Base-by-base conservation (phyloP, 1,140 invertebrate genomes). In the Carcinoscorpius rotundicauda region DNA sequence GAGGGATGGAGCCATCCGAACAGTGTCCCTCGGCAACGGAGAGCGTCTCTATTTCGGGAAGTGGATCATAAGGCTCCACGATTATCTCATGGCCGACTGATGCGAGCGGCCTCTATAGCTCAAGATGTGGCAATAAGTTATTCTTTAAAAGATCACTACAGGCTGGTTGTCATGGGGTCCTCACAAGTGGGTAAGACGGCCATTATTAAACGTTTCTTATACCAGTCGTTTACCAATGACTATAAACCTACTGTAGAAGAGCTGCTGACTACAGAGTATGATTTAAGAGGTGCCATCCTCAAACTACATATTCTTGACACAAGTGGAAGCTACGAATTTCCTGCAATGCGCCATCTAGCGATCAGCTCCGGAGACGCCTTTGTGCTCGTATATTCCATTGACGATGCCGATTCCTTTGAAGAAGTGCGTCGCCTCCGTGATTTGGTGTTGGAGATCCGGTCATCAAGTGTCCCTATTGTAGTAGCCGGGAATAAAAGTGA, bases 161-260 rank as follows among this genome's bases (percentile, higher is more conserved):
- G 91, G 78, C 87, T 93, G 69, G 86, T 92, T 49, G 85, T 93
- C n/a, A 83, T 96, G 82, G 92, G 92, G 5, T 84, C 87, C 0
- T 87, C 89, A 0, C 89, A 87, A 78, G 91, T 93, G 5, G 93
- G 92, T 49, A 97, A 97, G 79, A 92, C 90, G 0, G 89, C 91
- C 4, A 85, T 96, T 70, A 93, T 95, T 72, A 84, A 85, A 62
- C 90, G 93, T 77, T 95, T 97, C 77, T 83, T 96, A 0, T 93
- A 93, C 60, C n/a, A 61, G 10, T 10, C 10, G 11, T 61, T 61
- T 10, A 5, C 10, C 5, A 51, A 5, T 11, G 60, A 61, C 29
- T 67, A 95, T 76, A 91, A 92, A 76, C 81, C 87, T 52, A 95
- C 93, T 4, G 85, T 95, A 6, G 92, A 96, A 73, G 91, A 95